Percentiles rank a stretch among this genome's conserved stretches.
Evolutionary conservation across 2,113 vertebrate species (phyloP).

Genomic region (Arothron firmamentum): DNA sequence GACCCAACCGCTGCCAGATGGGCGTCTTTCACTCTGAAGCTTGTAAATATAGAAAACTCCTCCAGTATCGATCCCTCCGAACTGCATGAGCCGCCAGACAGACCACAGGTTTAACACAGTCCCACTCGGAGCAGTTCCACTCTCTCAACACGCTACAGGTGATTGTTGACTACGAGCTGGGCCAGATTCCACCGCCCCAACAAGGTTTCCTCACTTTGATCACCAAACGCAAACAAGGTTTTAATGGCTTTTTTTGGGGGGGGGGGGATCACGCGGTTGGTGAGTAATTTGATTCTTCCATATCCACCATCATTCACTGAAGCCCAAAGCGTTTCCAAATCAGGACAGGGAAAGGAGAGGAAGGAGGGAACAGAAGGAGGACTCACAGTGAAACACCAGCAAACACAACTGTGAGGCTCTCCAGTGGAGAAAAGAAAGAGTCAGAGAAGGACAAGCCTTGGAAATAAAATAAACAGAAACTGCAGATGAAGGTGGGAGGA

Average conservation of each 20-base stretch:
- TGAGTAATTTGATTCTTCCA: conserved; percentile 11
- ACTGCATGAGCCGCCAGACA: conserved; percentile 11
- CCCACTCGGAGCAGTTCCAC: conserved; percentile 11
- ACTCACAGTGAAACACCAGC: conserved; percentile 25
- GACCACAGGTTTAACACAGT: conserved; percentile 20
- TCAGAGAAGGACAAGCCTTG: conserved; percentile 32
- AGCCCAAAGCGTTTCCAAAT: conserved; percentile 73
- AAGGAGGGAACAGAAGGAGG: conserved; percentile 32
- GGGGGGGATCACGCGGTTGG: too few species aligned
- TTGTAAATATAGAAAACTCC: not conserved
- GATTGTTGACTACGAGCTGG: conserved; percentile 18
- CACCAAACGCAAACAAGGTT: conserved; percentile 3
- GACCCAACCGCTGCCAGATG: conserved; percentile 42
- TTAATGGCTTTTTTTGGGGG: not conserved
- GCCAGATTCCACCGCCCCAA: conserved; percentile 25
- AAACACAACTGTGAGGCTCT: conserved; percentile 42
- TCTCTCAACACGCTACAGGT: conserved; percentile 15
- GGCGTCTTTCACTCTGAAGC: conserved; percentile 21
- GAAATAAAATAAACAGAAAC: conserved; percentile 32
- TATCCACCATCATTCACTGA: conserved; percentile 57
- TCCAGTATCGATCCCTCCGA: not conserved
- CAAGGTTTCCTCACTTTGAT: conserved; percentile 4
- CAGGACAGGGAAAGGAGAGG: conserved; percentile 59
- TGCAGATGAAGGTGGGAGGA: conserved; percentile 46
- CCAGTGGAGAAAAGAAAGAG: conserved; percentile 36